Evolutionary conservation across 2,888 invertebrate species (phyloP).

Genomic region (Protophormia terraenovae): DNA sequence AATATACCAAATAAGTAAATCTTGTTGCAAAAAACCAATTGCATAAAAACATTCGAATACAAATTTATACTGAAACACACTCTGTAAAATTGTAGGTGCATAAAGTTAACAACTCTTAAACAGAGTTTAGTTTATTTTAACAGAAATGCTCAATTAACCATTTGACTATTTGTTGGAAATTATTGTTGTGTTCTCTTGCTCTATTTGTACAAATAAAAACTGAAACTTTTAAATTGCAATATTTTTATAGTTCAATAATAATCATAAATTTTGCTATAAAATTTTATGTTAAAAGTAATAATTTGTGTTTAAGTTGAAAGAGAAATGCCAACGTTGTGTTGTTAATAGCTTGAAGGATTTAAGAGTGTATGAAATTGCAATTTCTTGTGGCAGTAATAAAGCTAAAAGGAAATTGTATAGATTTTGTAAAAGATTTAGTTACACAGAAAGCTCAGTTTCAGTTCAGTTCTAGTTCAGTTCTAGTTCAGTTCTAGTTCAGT

Average conservation of each 20-base stretch:
- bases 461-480: too few species aligned
- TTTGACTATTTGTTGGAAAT: constrained; percentile 50
- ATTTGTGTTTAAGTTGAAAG: background rate
- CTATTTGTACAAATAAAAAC: constrained; percentile 17
- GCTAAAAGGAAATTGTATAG: too few species aligned
- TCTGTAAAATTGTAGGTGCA: constrained; percentile 48
- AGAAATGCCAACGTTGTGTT: constrained; percentile 10
- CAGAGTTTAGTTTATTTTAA: constrained; percentile 64
- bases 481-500: too few species aligned
- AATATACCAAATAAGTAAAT: background rate
- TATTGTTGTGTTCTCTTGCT: background rate
- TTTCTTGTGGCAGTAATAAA: too few species aligned
- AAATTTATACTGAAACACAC: background rate
- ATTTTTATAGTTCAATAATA: constrained; percentile 60
- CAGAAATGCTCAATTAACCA: constrained; percentile 66
- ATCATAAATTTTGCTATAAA: constrained; percentile 60
- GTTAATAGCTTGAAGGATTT: background rate
- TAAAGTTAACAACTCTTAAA: constrained; percentile 66
- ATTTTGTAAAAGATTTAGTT: too few species aligned
- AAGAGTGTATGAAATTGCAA: background rate
- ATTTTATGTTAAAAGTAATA: constrained; percentile 51
- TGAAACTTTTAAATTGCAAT: constrained; percentile 12
- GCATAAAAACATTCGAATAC: background rate
- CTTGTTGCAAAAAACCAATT: constrained; percentile 18
- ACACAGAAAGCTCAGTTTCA: too few species aligned